A percentile compares a stretch with the other conserved stretches of the same genome.
These are phyloP conservation scores for Xylota segnis DNA, from an alignment of 2,888 invertebrate genomes.

Conservation along the genomic window DNA sequence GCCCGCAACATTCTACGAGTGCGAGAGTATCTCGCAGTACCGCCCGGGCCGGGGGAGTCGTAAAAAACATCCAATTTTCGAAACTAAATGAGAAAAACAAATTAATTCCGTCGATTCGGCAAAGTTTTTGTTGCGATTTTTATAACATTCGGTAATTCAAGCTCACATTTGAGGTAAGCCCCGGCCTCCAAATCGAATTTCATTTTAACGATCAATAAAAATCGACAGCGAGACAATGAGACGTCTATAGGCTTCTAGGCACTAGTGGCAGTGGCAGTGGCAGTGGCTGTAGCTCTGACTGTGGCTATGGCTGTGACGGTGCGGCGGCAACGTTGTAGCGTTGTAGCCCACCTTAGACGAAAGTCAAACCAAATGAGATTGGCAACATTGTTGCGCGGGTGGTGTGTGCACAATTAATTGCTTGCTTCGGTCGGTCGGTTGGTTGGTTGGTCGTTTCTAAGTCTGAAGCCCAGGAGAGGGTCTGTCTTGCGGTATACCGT, in stretches of 20 bases:
- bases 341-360: slow-evolving; percentile 70
- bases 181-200: slow-evolving; percentile 82
- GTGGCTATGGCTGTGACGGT: not conserved
- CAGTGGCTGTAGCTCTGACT: not conserved
- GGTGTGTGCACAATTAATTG: slow-evolving; percentile 83
- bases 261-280: slow-evolving; percentile 6
- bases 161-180: slow-evolving; percentile 83
- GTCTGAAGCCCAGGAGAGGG: slow-evolving; percentile 22
- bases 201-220: slow-evolving; percentile 83
- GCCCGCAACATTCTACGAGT: slow-evolving; percentile 59
- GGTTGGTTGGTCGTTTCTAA: not conserved
- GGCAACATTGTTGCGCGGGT: slow-evolving; percentile 82
- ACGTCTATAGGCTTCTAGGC: slow-evolving; percentile 21
- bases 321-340: not conserved
- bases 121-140: slow-evolving; percentile 46
- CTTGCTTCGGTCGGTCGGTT: slow-evolving; percentile 35
- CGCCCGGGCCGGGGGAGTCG: slow-evolving; percentile 2
- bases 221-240: slow-evolving; percentile 81
- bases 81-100: slow-evolving; percentile 21
- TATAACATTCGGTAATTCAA: slow-evolving; percentile 81
- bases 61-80: slow-evolving; percentile 55
- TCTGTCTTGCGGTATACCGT: slow-evolving; percentile 1
- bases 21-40: not conserved
- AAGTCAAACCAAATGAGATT: slow-evolving; percentile 79
- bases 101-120: slow-evolving; percentile 27